Percentiles rank a stretch among this genome's conserved stretches.
These are phyloP conservation scores for Muricea muricata DNA, from an alignment of 92 coral and sea anemone species.

Conservation along the genomic window DNA sequence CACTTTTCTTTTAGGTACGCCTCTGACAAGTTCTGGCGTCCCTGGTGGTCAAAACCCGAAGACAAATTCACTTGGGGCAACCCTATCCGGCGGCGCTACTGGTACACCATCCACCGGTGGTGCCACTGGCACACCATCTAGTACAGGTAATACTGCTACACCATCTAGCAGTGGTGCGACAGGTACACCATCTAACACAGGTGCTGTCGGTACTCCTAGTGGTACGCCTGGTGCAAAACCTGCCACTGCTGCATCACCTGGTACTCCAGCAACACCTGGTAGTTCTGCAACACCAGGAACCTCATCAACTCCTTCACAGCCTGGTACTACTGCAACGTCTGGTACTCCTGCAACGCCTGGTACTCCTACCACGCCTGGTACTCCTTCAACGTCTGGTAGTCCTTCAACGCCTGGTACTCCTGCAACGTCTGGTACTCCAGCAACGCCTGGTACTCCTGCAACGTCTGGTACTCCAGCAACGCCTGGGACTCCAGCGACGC, in stretches of 20 bases:
- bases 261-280: not conserved
- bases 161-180: not conserved
- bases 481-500: not conserved
- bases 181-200: not conserved
- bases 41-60: not conserved
- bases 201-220: not conserved
- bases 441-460: not conserved
- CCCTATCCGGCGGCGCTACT: not conserved
- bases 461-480: not conserved
- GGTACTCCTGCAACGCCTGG: not conserved
- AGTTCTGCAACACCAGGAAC: not conserved
- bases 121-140: not conserved
- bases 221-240: not conserved
- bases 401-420: not conserved
- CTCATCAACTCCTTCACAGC: too few species aligned
- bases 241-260: not conserved
- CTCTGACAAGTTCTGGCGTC: slow-evolving; percentile 18
- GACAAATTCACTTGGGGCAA: not conserved
- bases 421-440: too few species aligned
- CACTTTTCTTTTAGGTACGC: not conserved
- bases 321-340: not conserved
- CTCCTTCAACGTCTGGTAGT: not conserved
- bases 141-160: not conserved
- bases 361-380: not conserved
- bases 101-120: not conserved